Percentiles rank a stretch among this genome's conserved stretches.
Conservation (phyloP, 2,797 vertebrate species). For the Apodemus agrarius region DNA sequence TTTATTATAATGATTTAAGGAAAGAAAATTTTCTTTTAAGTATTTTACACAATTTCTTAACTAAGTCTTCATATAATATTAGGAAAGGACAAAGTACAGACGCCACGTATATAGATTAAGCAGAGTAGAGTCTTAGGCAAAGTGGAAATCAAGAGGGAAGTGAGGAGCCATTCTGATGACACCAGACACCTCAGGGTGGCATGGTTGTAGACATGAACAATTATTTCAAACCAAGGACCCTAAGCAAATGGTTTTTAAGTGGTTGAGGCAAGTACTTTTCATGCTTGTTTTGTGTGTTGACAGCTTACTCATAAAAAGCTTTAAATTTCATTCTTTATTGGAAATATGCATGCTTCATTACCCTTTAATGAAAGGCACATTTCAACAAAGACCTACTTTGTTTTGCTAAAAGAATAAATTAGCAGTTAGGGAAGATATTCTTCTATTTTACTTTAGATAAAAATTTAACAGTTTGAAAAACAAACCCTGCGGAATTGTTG, state of each 20-base stretch:
- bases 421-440: conserved; percentile 13
- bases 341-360: conserved; percentile 38
- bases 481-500: background rate
- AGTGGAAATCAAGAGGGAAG: conserved; percentile 38
- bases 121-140: background rate
- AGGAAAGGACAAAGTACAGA: conserved; percentile 50
- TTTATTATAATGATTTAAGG: conserved; percentile 52
- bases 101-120: conserved; percentile 7
- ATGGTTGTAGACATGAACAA: background rate
- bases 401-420: conserved; percentile 26
- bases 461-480: conserved; percentile 56
- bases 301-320: conserved; percentile 38
- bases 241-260: conserved; percentile 40
- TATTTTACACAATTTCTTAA: background rate
- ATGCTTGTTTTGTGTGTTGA: conserved; percentile 46
- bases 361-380: conserved; percentile 21
- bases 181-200: too few species aligned
- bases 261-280: conserved; percentile 40
- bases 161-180: background rate
- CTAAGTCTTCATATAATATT: conserved; percentile 33
- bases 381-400: conserved; percentile 33
- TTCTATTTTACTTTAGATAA: conserved; percentile 49
- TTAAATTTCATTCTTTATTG: conserved; percentile 53
- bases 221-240: conserved; percentile 47
- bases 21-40: conserved; percentile 52